phyloP scores from a whole-genome alignment of 2,888 invertebrate species.

The Cylindroiulus punctatus region DNA sequence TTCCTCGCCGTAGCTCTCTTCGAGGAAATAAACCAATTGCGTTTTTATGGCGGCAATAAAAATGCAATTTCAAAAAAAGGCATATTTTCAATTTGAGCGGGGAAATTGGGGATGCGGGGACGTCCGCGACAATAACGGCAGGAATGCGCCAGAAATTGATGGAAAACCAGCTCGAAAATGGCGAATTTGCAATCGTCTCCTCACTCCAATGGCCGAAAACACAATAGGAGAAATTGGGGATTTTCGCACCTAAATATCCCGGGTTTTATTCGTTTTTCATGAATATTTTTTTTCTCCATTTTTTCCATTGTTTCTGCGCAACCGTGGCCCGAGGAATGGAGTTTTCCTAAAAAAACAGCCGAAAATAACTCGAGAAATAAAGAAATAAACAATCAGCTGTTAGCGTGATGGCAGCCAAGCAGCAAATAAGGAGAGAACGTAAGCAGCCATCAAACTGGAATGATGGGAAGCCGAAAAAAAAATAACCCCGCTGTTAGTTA shows the following conservation, averaged over 20 bases:
- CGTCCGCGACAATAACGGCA: too few species aligned
- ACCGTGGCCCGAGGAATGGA: too few species aligned
- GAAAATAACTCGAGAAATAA: neutral
- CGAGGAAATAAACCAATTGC: neutral
- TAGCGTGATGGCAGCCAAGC: neutral
- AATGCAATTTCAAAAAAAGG: constrained; percentile 5
- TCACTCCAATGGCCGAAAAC: neutral
- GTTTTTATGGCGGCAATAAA: neutral
- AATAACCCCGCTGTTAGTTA: neutral
- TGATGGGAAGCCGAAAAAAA: neutral
- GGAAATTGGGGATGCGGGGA: neutral
- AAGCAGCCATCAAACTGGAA: neutral
- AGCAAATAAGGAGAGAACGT: neutral
- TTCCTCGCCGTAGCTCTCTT: neutral
- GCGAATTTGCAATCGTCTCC: neutral
- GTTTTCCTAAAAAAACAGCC: neutral
- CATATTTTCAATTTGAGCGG: constrained; percentile 9
- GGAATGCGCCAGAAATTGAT: too few species aligned
- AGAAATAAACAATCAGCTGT: neutral
- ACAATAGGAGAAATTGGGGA: neutral
- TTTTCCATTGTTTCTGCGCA: neutral
- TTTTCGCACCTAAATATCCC: constrained; percentile 19
- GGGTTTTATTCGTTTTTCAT: neutral
- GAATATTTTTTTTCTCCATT: neutral
- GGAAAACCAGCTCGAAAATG: neutral